These are phyloP conservation scores for Lanistes nyassanus DNA, from an alignment of 1,140 invertebrate species.

Conservation along the genomic window DNA sequence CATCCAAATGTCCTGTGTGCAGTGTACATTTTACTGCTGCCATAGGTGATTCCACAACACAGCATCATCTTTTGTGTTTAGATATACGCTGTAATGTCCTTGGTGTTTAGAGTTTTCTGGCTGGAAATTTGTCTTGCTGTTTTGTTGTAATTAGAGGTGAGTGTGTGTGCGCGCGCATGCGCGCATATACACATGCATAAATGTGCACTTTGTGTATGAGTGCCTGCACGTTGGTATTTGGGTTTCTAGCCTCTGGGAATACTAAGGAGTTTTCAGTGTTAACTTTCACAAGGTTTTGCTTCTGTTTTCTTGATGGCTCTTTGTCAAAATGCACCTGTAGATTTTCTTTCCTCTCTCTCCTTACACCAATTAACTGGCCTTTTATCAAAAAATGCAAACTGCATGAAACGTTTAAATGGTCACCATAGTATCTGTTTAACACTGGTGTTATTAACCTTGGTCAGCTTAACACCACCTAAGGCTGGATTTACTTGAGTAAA, in stretches of 20 bases:
- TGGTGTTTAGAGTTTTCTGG: neutral
- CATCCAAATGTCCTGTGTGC: too few relatives aligned
- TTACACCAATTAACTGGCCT: too few relatives aligned
- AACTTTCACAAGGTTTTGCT: neutral
- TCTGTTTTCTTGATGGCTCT: neutral
- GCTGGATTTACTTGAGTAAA: too few relatives aligned
- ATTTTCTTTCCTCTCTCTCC: too few relatives aligned
- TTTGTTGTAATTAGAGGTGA: neutral
- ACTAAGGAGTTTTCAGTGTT: neutral
- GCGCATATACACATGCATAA: neutral
- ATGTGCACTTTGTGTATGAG: neutral
- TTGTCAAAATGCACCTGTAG: too few relatives aligned
- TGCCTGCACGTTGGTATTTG: neutral
- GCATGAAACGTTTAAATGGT: too few relatives aligned
- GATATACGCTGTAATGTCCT: neutral
- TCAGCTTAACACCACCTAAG: too few relatives aligned
- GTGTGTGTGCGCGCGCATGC: neutral
- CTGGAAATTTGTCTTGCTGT: neutral
- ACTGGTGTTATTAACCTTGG: too few relatives aligned
- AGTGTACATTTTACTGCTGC: neutral
- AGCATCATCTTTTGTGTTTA: neutral
- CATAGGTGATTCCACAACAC: neutral
- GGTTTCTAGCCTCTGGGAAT: neutral
- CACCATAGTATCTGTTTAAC: too few relatives aligned
- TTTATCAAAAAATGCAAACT: too few relatives aligned